Conservation (phyloP, 1,140 invertebrate species). For the Procambarus virginalis region DNA sequence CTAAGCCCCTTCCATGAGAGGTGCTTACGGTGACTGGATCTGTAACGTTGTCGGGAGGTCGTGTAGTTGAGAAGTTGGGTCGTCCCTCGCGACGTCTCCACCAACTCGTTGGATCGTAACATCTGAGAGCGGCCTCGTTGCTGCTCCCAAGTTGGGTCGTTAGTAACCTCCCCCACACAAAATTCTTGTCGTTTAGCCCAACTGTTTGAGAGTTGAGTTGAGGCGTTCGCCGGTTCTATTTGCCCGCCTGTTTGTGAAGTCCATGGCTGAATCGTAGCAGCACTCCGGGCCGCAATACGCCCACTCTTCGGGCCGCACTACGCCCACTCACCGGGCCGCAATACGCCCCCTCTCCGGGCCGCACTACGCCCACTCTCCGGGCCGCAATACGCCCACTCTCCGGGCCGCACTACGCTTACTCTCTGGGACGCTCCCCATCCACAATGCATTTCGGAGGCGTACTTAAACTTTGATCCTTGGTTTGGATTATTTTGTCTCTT, state of each 20-base stretch:
- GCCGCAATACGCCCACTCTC: too few relatives aligned
- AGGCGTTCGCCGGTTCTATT: not conserved
- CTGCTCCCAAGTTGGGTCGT: slow-evolving; percentile 47
- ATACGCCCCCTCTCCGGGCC: not conserved
- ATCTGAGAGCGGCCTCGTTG: slow-evolving; percentile 27
- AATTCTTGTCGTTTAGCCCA: slow-evolving; percentile 32
- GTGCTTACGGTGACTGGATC: slow-evolving; percentile 13
- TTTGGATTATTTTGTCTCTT: not conserved
- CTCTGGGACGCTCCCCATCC: too few relatives aligned
- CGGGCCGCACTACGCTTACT: not conserved
- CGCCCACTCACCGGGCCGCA: too few relatives aligned
- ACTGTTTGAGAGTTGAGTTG: slow-evolving; percentile 44
- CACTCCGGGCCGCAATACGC: not conserved
- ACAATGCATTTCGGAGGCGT: too few relatives aligned
- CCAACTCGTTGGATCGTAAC: slow-evolving; percentile 40
- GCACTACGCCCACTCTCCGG: not conserved
- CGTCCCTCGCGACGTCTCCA: slow-evolving; percentile 40
- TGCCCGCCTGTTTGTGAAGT: too few relatives aligned
- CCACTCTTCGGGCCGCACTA: not conserved
- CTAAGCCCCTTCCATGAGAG: not conserved
- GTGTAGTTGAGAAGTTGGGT: slow-evolving; percentile 46
- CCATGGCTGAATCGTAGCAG: too few relatives aligned
- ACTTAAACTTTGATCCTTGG: not conserved
- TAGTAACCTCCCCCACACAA: slow-evolving; percentile 17
- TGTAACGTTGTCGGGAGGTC: slow-evolving; percentile 27